A percentile compares a stretch with the other conserved stretches of the same genome.
Evolutionary conservation across 2,888 invertebrate species (phyloP).

Genomic region (Drosophila lutescens): DNA sequence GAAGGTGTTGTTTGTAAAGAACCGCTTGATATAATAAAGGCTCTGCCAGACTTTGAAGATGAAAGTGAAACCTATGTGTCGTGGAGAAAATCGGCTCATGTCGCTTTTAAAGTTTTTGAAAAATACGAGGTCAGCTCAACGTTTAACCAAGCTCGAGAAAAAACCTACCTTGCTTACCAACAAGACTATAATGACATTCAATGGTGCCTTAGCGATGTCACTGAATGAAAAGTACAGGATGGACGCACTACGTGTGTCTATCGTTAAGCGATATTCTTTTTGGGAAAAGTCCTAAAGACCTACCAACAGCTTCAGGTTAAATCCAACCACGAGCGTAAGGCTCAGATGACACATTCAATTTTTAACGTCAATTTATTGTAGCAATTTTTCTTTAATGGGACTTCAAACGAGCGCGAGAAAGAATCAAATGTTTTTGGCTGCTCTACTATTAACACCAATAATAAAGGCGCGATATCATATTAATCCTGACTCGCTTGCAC

Average conservation of each 20-base stretch:
- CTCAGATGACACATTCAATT: too few relatives aligned
- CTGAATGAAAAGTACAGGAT: not conserved
- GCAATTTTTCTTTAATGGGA: too few relatives aligned
- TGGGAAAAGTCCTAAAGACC: conserved; percentile 4
- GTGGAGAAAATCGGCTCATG: conserved; percentile 7
- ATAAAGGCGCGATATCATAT: too few relatives aligned
- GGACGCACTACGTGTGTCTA: too few relatives aligned
- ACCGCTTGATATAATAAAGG: conserved; percentile 1
- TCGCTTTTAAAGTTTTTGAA: conserved; percentile 20
- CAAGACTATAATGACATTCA: conserved; percentile 5
- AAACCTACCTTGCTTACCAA: conserved; percentile 7
- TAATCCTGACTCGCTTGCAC: too few relatives aligned
- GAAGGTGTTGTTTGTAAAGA: not conserved
- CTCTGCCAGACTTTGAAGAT: conserved; percentile 1
- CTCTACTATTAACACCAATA: too few relatives aligned
- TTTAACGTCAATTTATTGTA: too few relatives aligned
- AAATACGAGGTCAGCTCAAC: conserved; percentile 8
- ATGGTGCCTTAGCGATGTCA: conserved; percentile 5
- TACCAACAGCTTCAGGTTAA: conserved; percentile 1
- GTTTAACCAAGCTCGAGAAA: conserved; percentile 1
- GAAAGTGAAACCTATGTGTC: conserved; percentile 11
- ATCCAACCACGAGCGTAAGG: not conserved
- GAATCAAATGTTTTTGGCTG: too few relatives aligned
- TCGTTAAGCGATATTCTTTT: conserved; percentile 8
- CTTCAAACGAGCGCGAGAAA: too few relatives aligned